Percentiles rank a stretch among this genome's conserved stretches.
Evolutionary conservation across 2,888 invertebrate species (phyloP).

Genomic region (Troglohyphantes excavatus): DNA sequence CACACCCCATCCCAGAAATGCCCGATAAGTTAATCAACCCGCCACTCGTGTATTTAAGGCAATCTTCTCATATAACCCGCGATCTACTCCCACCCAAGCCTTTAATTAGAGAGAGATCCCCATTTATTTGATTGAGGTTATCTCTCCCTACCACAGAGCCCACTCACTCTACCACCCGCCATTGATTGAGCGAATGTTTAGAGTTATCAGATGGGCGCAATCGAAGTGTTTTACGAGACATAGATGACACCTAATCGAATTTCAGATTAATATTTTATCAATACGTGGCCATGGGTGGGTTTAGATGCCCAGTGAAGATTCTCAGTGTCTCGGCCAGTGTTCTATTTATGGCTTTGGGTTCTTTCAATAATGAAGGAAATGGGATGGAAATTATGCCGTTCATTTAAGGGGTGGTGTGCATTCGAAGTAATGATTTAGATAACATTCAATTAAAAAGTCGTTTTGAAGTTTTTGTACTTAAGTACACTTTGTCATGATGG

Average conservation of each 20-base stretch:
- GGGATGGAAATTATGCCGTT: too few relatives aligned
- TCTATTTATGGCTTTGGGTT: neutral
- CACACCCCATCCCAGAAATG: too few relatives aligned
- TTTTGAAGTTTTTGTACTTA: too few relatives aligned
- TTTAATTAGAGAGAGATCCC: slow-evolving; percentile 55
- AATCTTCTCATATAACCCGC: slow-evolving; percentile 52
- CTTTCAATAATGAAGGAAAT: too few relatives aligned
- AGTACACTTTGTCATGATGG: too few relatives aligned
- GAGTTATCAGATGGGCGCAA: slow-evolving; percentile 28
- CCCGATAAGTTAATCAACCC: slow-evolving; percentile 58
- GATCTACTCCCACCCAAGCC: slow-evolving; percentile 46
- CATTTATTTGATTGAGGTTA: slow-evolving; percentile 52
- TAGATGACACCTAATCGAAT: slow-evolving; percentile 34
- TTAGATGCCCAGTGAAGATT: neutral
- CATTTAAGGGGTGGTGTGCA: too few relatives aligned
- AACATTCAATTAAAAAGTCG: too few relatives aligned
- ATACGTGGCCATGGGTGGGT: slow-evolving; percentile 1
- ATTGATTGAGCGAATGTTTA: slow-evolving; percentile 41
- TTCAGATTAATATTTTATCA: slow-evolving; percentile 56
- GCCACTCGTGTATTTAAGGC: slow-evolving; percentile 53
- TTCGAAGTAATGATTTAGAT: too few relatives aligned
- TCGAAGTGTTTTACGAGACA: slow-evolving; percentile 8
- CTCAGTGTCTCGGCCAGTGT: neutral
- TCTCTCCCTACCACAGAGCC: slow-evolving; percentile 22
- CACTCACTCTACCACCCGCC: neutral